phyloP scores from a whole-genome alignment of 2,113 vertebrate genomes.

The Psammodynastes pulverulentus region DNA sequence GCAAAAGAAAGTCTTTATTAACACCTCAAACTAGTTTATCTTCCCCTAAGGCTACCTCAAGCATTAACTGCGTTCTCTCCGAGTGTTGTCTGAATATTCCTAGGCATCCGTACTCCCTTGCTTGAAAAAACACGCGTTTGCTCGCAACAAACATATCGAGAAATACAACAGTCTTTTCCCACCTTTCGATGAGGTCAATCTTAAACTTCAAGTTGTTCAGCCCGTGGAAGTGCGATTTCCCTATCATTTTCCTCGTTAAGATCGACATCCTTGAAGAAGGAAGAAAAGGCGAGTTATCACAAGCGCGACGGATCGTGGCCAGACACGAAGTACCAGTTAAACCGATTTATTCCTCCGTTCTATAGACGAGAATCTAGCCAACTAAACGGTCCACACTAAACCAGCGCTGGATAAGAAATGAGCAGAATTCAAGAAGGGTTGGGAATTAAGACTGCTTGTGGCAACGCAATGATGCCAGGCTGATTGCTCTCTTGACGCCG shows the following conservation, averaged over 20 bases:
- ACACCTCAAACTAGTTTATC: not conserved
- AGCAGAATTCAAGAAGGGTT: not conserved
- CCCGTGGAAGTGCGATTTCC: not conserved
- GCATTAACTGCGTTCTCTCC: not conserved
- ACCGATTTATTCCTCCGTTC: fast-evolving
- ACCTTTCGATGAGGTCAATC: constrained; percentile 66
- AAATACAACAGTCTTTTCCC: not conserved
- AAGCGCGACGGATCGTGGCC: not conserved
- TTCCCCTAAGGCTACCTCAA: not conserved
- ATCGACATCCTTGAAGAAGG: constrained; percentile 48
- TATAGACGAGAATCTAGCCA: not conserved
- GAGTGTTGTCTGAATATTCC: not conserved
- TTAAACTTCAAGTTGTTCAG: constrained; percentile 30
- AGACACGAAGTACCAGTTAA: not conserved
- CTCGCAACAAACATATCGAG: not conserved
- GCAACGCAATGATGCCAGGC: not conserved
- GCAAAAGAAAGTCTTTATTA: not conserved
- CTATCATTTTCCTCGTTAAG: constrained; percentile 56
- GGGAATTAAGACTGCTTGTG: not conserved
- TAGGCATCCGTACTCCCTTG: fast-evolving
- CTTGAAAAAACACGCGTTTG: not conserved
- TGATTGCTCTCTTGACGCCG: not conserved
- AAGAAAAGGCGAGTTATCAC: not conserved
- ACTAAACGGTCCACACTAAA: not conserved
- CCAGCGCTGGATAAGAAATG: not conserved